Percentiles rank a stretch among this genome's conserved stretches.
Evolutionary conservation across 2,888 invertebrate genomes (phyloP).

Genomic region (Hipparchia sbordonii): DNA sequence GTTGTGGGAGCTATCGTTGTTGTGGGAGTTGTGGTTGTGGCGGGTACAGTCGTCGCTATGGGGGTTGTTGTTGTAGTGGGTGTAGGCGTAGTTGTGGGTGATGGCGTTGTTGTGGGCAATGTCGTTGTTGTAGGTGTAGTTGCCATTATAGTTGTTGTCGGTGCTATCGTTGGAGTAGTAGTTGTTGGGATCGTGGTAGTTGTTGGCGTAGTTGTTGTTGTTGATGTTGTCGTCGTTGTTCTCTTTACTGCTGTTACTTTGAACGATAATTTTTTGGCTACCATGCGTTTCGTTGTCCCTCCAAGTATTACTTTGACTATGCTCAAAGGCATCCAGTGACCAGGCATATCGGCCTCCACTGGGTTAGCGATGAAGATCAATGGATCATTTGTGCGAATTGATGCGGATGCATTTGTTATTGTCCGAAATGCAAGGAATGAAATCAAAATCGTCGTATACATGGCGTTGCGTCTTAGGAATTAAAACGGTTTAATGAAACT

Average conservation of each 20-base stretch:
- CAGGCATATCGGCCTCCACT: constrained; percentile 61
- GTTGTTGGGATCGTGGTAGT: constrained; percentile 30
- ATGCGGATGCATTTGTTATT: constrained; percentile 35
- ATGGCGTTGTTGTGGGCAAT: no score
- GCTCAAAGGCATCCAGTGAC: constrained; percentile 65
- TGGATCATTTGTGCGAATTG: constrained; percentile 39
- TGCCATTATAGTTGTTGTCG: no score
- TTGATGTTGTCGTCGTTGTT: background rate
- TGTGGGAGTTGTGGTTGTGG: constrained; percentile 26
- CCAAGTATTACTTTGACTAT: constrained; percentile 56
- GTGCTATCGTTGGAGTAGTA: constrained; percentile 12
- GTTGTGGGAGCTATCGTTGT: constrained; percentile 30
- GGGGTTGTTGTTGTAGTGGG: constrained; percentile 20
- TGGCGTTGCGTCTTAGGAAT: background rate
- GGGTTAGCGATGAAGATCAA: constrained; percentile 62
- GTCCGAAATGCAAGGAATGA: background rate
- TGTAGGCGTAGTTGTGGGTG: no score
- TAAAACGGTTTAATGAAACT: background rate
- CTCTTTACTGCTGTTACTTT: no score
- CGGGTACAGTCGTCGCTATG: background rate
- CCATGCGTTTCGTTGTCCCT: constrained; percentile 37
- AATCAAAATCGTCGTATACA: constrained; percentile 5
- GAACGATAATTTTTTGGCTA: background rate
- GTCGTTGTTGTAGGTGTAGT: no score
- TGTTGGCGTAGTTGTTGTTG: constrained; percentile 4